Evolutionary conservation across 2,113 vertebrate genomes (phyloP).

Genomic region (Macquaria australasica): DNA sequence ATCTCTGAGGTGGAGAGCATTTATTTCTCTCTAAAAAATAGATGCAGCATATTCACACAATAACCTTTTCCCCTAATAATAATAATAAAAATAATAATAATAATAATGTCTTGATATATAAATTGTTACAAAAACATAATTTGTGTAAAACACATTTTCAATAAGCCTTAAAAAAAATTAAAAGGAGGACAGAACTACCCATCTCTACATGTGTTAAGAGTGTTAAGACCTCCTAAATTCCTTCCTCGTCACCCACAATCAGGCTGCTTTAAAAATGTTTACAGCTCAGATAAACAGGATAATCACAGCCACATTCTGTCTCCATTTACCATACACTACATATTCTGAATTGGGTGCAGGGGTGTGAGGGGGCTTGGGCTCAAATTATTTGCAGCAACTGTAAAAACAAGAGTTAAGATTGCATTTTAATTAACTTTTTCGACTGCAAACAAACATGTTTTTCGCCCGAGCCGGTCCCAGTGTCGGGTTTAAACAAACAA

Average conservation of each 20-base stretch:
- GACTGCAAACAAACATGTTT: slow-evolving; percentile 87
- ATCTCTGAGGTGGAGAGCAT: slow-evolving; percentile 61
- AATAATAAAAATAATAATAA: slow-evolving; percentile 3
- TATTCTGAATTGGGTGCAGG: slow-evolving; percentile 9
- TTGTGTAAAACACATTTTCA: background rate
- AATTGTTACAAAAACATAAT: background rate
- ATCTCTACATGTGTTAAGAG: slow-evolving; percentile 32
- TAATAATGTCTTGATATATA: background rate
- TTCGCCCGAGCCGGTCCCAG: slow-evolving; percentile 80
- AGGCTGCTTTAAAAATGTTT: slow-evolving; percentile 73
- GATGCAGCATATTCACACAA: background rate
- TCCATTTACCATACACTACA: slow-evolving; percentile 40
- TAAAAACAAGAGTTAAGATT: slow-evolving; percentile 81
- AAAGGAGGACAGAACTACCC: slow-evolving; percentile 13
- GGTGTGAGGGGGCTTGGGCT: slow-evolving; percentile 7
- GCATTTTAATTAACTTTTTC: slow-evolving; percentile 85
- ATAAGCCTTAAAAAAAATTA: too few species aligned
- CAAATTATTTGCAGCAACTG: slow-evolving; percentile 78
- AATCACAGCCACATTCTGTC: slow-evolving; percentile 77
- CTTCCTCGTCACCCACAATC: slow-evolving; percentile 68
- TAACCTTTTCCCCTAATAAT: background rate
- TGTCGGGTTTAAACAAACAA: slow-evolving; percentile 89
- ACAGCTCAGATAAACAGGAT: slow-evolving; percentile 77
- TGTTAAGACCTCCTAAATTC: slow-evolving; percentile 43
- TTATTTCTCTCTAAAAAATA: slow-evolving; percentile 45